phyloP scores from a whole-genome alignment of 2,888 invertebrate species.

The Dynastes hyllus region DNA sequence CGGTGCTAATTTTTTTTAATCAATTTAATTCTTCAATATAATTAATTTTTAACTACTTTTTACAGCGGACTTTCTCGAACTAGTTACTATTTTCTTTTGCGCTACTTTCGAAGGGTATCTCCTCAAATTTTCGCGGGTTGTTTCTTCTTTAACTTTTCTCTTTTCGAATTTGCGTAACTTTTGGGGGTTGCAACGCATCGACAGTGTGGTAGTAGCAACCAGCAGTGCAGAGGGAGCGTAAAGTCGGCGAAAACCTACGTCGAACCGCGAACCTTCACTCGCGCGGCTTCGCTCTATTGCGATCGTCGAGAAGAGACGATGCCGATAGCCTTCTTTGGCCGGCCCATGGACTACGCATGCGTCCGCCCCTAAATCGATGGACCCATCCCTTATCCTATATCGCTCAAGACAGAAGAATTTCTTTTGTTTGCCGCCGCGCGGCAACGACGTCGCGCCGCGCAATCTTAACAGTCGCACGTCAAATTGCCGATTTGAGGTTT shows the following conservation, averaged over 20 bases:
- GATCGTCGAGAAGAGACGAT: neutral
- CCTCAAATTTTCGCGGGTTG: neutral
- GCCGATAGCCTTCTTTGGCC: constrained; percentile 23
- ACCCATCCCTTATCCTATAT: constrained; percentile 65
- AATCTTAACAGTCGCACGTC: neutral
- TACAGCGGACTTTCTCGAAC: too few species aligned
- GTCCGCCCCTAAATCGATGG: constrained; percentile 68
- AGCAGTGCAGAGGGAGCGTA: neutral
- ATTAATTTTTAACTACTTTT: too few species aligned
- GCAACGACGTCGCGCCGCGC: neutral
- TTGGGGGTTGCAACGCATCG: constrained; percentile 10
- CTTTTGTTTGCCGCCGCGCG: constrained; percentile 43
- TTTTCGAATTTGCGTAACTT: constrained; percentile 10
- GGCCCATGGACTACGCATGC: constrained; percentile 62
- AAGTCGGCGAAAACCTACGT: constrained; percentile 28
- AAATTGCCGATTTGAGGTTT: neutral
- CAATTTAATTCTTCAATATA: too few species aligned
- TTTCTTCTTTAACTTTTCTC: neutral
- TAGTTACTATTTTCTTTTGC: too few species aligned
- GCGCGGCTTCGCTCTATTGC: constrained; percentile 24
- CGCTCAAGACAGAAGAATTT: constrained; percentile 44
- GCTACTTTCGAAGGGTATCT: too few species aligned
- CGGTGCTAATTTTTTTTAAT: too few species aligned
- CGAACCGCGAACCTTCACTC: constrained; percentile 33
- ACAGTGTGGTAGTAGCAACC: constrained; percentile 13